Conservation (phyloP, 2,797 vertebrate genomes). For the Phalanger gymnotis region DNA sequence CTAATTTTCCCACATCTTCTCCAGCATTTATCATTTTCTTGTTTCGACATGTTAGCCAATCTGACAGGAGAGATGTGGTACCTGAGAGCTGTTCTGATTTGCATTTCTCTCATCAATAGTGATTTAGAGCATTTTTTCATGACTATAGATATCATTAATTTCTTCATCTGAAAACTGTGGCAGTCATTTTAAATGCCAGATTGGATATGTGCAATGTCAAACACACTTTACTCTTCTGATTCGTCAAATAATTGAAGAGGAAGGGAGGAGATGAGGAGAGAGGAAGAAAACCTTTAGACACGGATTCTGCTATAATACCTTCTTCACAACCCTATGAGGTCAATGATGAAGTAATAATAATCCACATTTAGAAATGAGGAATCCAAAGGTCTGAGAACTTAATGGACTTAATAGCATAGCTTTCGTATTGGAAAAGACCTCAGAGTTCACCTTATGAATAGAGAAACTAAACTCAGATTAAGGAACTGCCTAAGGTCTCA, state of each 20-base stretch:
- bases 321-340: neutral
- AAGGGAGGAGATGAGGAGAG: neutral
- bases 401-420: neutral
- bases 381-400: neutral
- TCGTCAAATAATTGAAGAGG: neutral
- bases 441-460: neutral
- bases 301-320: neutral
- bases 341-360: neutral
- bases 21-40: too few species aligned
- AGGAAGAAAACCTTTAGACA: neutral
- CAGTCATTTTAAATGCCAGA: neutral
- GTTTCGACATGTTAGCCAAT: too few species aligned
- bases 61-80: too few species aligned
- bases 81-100: too few species aligned
- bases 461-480: neutral
- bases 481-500: neutral
- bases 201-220: neutral
- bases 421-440: neutral
- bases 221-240: neutral
- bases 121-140: too few species aligned
- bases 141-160: too few species aligned
- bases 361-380: neutral
- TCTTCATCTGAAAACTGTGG: too few species aligned
- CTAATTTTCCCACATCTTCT: too few species aligned
- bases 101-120: too few species aligned